Base-by-base conservation (phyloP, 2,888 invertebrate genomes). In the Tillus elongatus region DNA sequence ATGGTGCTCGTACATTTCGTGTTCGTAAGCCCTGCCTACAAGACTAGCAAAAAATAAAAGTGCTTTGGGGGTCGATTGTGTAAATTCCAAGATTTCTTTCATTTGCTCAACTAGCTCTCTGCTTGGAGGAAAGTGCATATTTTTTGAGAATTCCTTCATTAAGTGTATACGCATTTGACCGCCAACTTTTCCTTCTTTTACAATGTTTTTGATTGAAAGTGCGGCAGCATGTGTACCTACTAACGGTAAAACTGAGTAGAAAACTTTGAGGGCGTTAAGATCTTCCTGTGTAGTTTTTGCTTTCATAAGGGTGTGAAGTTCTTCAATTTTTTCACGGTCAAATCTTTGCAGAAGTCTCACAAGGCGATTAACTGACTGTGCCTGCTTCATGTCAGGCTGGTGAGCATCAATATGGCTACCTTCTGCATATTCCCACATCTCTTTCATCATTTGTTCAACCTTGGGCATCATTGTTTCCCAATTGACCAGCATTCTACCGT, bases 141-240 rank as follows among this genome's bases (percentile, higher is more conserved):
- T n/a, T n/a, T n/a, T n/a, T n/a, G 71, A 66, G 28, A 72, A 52
- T 13, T 57, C 57, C 6, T 52, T 45, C 9, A 72, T 46, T 49
- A 71, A 56, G 8, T 52, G 31, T 3, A 61, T 40, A 1, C 66
- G 63, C 2, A 52, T 42, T 10, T 42, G 24, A 4, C 58, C 57
- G 4, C 57, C 46, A 2, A 69, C 47, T 37, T 57, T 53, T 13
- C 57, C 51, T 3, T 56, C 45, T 10, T 53, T 54, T 1, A 71
- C 53, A 3, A 67, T 43, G 35, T 66, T 57, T 36, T 57, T 53
- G 6, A 64, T 60, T 32, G 70, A 64, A 13, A 59, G 45, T 16
- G 60, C 57, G 0, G 66, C 57, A 2, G 64, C 63, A 26, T 55
- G 47, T 3, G 70, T 69, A 9, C 72, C 72, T 13, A 69, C 60